Conservation (phyloP, 2,797 vertebrate genomes). For the Rachycentron canadum region DNA sequence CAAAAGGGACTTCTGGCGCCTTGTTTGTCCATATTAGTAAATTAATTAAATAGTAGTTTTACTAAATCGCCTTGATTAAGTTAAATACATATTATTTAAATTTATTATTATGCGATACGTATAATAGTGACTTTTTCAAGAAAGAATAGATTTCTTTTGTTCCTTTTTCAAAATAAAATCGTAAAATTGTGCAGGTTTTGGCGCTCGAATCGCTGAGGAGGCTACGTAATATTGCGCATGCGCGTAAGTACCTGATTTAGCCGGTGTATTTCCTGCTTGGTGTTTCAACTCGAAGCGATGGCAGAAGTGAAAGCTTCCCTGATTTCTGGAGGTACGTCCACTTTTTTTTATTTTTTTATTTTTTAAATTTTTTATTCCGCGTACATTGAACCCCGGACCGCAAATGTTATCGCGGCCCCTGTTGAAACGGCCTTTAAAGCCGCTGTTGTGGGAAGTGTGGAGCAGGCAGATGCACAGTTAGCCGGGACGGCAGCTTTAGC, state of each 20-base stretch:
- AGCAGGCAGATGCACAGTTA: slow-evolving; percentile 49
- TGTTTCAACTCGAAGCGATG: slow-evolving; percentile 78
- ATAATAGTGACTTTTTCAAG: neutral
- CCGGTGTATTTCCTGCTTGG: slow-evolving; percentile 80
- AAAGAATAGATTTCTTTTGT: neutral
- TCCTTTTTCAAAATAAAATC: slow-evolving; percentile 2
- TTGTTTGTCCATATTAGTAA: too few species aligned
- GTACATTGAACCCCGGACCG: fast-evolving
- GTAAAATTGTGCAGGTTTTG: neutral
- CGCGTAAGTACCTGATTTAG: slow-evolving; percentile 41
- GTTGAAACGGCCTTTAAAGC: neutral
- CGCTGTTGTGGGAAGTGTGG: neutral
- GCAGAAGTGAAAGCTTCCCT: slow-evolving; percentile 76
- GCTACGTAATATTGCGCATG: slow-evolving; percentile 73
- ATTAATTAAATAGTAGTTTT: neutral
- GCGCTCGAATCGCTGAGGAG: neutral
- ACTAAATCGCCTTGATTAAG: neutral
- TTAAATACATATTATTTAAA: neutral
- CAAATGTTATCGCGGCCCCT: fast-evolving
- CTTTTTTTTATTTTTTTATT: slow-evolving; percentile 11
- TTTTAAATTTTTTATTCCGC: neutral
- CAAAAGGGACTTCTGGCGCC: too few species aligned
- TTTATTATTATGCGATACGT: neutral
- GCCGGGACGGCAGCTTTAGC: slow-evolving; percentile 67
- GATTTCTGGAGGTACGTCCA: slow-evolving; percentile 77